Evolutionary conservation across 2,113 vertebrate genomes (phyloP), one percentile per base, ranked within the genome.

Genomic region (Salvelinus namaycush): DNA sequence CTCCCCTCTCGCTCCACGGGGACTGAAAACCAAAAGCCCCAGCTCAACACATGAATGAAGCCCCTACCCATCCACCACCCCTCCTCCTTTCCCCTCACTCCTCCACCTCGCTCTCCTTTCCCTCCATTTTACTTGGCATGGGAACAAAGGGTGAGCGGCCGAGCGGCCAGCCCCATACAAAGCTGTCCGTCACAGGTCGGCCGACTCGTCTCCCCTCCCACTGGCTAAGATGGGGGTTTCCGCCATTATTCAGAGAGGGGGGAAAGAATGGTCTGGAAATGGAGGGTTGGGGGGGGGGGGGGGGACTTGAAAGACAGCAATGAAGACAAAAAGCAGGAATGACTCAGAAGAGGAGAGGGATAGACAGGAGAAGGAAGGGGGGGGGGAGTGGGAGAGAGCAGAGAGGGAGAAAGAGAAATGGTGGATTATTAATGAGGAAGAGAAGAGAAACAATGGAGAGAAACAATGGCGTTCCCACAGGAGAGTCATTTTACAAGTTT

Each of bases 351-450:
- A 70, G 76, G 31, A 75, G 57, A 62, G 34, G 39, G 62, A 2
- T 24, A 62, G 16, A 6, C 39, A 1, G 12, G 54, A 64, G 66
- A 76, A 39, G 75, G 81, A 83, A 80, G 74, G 76, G 76, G 73
- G 26, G 26, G 83, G 81, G 86, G 0, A 6, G 31, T 34, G 31
- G 5, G 31, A 6, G 83, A 79, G 18, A 24, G 60, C 4, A 69
- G 68, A 39, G 14, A 18, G 59, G 13, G 51, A 6, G 11, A 68
- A 12, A 78, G 79, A 82, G 72, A 69, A 81, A 87, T 12, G 75
- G 81, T 81, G 78, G 81, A 88, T 91, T 88, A 88, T 87, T 90
- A 87, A 92, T 89, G 77, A 87, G 83, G 81, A 80, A 67, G 70
- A 73, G 84, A 78, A 78, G 75, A 79, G 64, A 78, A 79, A 82